These are phyloP conservation scores for Germaria angustata DNA, from an alignment of 2,888 invertebrate species.

Conservation along the genomic window DNA sequence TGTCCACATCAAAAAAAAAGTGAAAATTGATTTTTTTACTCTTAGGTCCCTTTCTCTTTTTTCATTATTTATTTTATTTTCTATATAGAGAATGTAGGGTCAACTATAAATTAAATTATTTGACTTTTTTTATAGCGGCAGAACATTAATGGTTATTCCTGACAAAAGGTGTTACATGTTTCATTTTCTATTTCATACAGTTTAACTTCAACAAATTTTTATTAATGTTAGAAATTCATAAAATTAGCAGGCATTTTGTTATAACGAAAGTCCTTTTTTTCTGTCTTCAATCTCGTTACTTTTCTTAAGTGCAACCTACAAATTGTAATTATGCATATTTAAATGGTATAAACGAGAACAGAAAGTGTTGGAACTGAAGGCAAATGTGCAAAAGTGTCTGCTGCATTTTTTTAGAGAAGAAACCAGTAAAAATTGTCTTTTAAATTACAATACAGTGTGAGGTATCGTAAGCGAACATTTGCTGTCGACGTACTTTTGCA, in stretches of 20 bases:
- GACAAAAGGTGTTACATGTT: conserved; percentile 43
- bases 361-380: conserved; percentile 10
- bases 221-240: conserved; percentile 63
- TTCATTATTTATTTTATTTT: no score
- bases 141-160: conserved; percentile 48
- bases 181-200: background rate
- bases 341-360: background rate
- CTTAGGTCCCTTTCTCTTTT: no score
- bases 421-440: background rate
- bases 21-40: no score
- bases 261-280: conserved; percentile 3
- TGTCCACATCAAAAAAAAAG: no score
- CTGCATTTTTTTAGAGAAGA: background rate
- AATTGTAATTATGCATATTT: background rate
- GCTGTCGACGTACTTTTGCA: no score
- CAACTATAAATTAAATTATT: no score
- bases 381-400: conserved; percentile 45
- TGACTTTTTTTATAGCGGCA: conserved; percentile 17
- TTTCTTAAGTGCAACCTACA: background rate
- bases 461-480: no score
- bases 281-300: background rate
- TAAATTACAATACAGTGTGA: no score
- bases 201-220: conserved; percentile 59
- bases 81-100: no score
- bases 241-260: conserved; percentile 61